Percentiles rank a stretch among this genome's conserved stretches.
These are phyloP conservation scores for Elegia similella DNA, from an alignment of 2,888 invertebrate genomes.

Conservation along the genomic window DNA sequence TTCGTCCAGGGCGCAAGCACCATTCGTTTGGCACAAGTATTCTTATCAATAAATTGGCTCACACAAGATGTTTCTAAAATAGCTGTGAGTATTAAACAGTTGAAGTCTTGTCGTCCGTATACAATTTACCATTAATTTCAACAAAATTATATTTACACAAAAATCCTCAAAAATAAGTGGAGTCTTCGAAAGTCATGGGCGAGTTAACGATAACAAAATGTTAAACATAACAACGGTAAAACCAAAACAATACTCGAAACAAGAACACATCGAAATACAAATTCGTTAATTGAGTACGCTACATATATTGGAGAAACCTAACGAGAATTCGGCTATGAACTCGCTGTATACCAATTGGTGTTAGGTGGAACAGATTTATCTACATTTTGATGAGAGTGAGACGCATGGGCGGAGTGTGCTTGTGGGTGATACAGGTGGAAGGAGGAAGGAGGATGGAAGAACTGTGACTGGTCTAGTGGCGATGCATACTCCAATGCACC, in stretches of 20 bases:
- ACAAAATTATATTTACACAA: conserved; percentile 26
- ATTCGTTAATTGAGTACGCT: conserved; percentile 10
- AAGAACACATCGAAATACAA: conserved; percentile 22
- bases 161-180: conserved; percentile 21
- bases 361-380: conserved; percentile 85
- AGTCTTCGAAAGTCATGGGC: conserved; percentile 32
- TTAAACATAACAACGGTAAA: conserved; percentile 46
- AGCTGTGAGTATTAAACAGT: conserved; percentile 48
- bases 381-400: conserved; percentile 66
- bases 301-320: conserved; percentile 23
- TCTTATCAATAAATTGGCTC: conserved; percentile 3
- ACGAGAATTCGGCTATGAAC: conserved; percentile 83
- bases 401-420: conserved; percentile 66
- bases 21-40: conserved; percentile 35
- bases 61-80: not conserved
- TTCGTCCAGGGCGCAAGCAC: conserved; percentile 30
- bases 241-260: conserved; percentile 22
- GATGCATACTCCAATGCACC: conserved; percentile 86
- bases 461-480: conserved; percentile 90
- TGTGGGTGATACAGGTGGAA: conserved; percentile 94
- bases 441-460: conserved; percentile 89
- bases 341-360: conserved; percentile 90
- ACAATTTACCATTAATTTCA: conserved; percentile 44
- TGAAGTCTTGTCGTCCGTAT: conserved; percentile 61
- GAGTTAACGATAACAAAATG: conserved; percentile 42